Conservation (phyloP, 2,113 vertebrate genomes). For the Dasyprocta punctata region DNA sequence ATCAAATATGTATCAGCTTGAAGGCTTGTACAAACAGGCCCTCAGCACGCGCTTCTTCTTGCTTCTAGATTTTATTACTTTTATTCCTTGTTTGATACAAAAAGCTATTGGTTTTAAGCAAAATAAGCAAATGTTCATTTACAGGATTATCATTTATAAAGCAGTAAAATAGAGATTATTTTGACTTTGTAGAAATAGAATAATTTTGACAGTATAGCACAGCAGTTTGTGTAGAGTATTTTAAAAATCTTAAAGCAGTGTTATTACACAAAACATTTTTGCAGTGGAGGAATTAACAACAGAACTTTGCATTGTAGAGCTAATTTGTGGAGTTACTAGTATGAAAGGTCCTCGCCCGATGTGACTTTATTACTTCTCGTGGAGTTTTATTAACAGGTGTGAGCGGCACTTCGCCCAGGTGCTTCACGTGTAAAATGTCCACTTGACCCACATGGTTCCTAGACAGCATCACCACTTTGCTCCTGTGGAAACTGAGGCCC, state of each 20-base stretch:
- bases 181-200: conserved; percentile 35
- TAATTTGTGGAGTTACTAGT: not conserved
- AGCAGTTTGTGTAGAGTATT: not conserved
- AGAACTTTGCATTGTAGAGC: not conserved
- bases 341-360: not conserved
- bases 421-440: not conserved
- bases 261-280: conserved; percentile 22
- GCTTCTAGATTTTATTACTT: not conserved
- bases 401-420: not conserved
- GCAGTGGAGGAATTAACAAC: not conserved
- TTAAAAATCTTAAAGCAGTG: not conserved
- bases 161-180: not conserved
- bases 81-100: not conserved
- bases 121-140: conserved; percentile 1
- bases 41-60: not conserved
- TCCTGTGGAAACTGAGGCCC: not conserved
- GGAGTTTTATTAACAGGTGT: not conserved
- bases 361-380: not conserved
- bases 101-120: not conserved
- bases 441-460: not conserved
- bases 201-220: not conserved
- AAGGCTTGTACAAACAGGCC: not conserved
- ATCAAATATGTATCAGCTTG: not conserved
- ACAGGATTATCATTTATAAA: not conserved
- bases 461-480: not conserved